Conservation (phyloP, 2,888 invertebrate species). For the Pachydiplax longipennis region DNA sequence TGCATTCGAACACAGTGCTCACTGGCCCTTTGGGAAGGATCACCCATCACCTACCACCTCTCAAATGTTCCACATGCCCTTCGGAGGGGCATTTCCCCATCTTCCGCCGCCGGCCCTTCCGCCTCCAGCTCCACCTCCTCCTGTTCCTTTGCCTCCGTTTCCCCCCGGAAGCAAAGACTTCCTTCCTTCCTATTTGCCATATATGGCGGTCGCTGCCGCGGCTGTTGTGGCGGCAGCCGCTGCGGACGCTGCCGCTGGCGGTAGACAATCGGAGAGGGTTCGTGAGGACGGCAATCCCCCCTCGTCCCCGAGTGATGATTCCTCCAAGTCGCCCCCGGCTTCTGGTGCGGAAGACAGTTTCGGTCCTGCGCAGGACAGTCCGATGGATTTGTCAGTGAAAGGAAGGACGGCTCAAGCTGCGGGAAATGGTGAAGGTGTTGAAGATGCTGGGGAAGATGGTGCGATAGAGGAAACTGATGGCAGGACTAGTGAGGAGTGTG, state of each 20-base stretch:
- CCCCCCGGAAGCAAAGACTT: not conserved
- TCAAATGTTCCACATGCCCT: not conserved
- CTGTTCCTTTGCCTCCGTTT: not conserved
- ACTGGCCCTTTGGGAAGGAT: constrained; percentile 9
- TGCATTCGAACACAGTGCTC: not conserved
- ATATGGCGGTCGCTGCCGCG: constrained; percentile 16
- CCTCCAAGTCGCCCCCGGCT: not conserved
- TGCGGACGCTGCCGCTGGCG: not conserved
- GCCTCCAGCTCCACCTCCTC: not conserved
- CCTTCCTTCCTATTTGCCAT: not conserved
- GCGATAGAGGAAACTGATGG: not conserved
- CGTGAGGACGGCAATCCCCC: not conserved
- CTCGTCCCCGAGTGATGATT: not conserved
- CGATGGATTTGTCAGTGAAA: constrained; percentile 42
- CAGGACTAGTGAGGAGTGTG: not conserved
- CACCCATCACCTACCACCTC: not conserved
- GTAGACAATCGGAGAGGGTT: not conserved
- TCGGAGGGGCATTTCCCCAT: not conserved
- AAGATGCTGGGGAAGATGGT: not conserved
- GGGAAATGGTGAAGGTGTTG: not conserved
- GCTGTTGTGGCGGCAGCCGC: not conserved
- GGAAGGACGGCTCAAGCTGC: not conserved
- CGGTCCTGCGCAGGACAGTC: constrained; percentile 22
- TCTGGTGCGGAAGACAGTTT: not conserved
- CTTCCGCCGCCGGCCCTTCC: not conserved